phyloP scores from a whole-genome alignment of 1,140 invertebrate species.

The Steinernema khuongi region DNA sequence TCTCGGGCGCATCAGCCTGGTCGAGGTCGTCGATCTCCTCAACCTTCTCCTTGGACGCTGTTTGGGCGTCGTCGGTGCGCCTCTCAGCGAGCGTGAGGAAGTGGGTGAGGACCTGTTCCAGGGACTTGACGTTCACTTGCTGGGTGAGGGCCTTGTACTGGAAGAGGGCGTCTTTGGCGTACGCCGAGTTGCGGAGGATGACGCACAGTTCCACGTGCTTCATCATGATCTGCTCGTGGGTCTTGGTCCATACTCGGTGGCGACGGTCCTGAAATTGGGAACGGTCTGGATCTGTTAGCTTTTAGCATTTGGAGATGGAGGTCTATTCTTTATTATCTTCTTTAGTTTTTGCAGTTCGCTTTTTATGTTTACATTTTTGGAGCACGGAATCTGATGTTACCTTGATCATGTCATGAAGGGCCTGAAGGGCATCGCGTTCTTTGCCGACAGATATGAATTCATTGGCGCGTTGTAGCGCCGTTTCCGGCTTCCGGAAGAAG shows the following conservation, averaged over 20 bases:
- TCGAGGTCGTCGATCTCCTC: conserved; percentile 92
- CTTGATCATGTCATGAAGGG: conserved; percentile 96
- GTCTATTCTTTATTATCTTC: no score
- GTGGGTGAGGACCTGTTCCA: conserved; percentile 86
- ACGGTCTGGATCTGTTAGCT: not conserved
- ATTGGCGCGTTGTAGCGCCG: conserved; percentile 58
- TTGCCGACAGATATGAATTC: conserved; percentile 71
- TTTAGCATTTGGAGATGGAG: no score
- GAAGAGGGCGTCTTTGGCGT: conserved; percentile 96
- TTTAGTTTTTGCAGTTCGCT: no score
- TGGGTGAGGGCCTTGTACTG: conserved; percentile 99
- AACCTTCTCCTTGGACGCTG: conserved; percentile 84
- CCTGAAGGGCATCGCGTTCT: conserved; percentile 87
- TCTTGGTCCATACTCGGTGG: conserved; percentile 88
- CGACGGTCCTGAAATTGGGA: conserved; percentile 72
- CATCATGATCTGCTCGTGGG: conserved; percentile 97
- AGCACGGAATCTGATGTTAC: no score
- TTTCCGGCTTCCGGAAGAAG: conserved; percentile 45
- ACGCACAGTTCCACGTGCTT: conserved; percentile 97
- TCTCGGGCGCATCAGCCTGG: conserved; percentile 91
- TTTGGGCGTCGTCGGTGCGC: conserved; percentile 84
- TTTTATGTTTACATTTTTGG: no score
- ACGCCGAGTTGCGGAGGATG: conserved; percentile 91
- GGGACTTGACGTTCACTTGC: conserved; percentile 79
- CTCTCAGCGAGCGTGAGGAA: conserved; percentile 90